Evolutionary conservation across 2,113 vertebrate genomes (phyloP).

Genomic region (Anhinga anhinga): DNA sequence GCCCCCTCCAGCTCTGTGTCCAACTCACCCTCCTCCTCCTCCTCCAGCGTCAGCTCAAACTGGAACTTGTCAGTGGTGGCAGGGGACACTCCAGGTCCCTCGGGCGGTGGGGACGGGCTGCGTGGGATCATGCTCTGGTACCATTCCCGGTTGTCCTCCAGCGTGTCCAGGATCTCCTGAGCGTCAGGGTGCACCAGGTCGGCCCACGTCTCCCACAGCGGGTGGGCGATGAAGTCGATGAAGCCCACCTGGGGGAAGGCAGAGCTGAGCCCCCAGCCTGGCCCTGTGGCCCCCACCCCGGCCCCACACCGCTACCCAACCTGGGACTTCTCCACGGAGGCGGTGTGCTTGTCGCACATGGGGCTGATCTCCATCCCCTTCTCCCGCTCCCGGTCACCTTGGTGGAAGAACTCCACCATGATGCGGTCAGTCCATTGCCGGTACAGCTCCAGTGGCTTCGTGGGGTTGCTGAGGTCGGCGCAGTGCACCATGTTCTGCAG

Average conservation of each 20-base stretch:
- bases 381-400: conserved; percentile 87
- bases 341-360: conserved; percentile 92
- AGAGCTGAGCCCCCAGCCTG: neutral
- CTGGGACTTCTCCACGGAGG: conserved; percentile 92
- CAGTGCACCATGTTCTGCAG: conserved; percentile 95
- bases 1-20: conserved; percentile 62
- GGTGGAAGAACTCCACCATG: conserved; percentile 91
- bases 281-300: accelerated
- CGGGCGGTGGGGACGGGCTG: conserved; percentile 76
- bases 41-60: conserved; percentile 84
- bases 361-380: conserved; percentile 92
- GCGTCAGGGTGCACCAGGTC: conserved; percentile 92
- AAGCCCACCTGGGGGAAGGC: conserved; percentile 83
- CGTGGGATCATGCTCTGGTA: conserved; percentile 91
- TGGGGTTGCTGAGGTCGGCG: conserved; percentile 91
- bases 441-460: conserved; percentile 89
- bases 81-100: neutral
- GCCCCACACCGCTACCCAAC: conserved; percentile 1
- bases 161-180: conserved; percentile 88
- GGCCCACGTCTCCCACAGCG: conserved; percentile 92
- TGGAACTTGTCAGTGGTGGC: conserved; percentile 79
- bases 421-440: conserved; percentile 89
- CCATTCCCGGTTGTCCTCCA: conserved; percentile 94
- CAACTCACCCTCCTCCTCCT: conserved; percentile 83
- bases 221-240: conserved; percentile 93